phyloP scores from a whole-genome alignment of 2,113 vertebrate genomes.

The Donacobius atricapilla region DNA sequence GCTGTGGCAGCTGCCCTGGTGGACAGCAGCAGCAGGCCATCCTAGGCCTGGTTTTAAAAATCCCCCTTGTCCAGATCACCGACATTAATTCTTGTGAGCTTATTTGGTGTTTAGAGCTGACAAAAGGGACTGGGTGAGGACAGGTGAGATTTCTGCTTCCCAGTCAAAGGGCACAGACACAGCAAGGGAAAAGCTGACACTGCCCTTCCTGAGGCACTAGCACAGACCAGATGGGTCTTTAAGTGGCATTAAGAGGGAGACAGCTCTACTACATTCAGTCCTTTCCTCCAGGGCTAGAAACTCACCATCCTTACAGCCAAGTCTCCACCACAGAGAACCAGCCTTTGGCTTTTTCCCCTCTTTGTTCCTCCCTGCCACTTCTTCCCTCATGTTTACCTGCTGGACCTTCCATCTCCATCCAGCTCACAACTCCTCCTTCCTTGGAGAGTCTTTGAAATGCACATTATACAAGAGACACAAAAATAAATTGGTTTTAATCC shows the following conservation, averaged over 20 bases:
- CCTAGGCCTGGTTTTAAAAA: neutral
- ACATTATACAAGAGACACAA: slow-evolving; percentile 45
- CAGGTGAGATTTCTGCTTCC: neutral
- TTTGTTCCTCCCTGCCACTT: neutral
- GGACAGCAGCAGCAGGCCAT: neutral
- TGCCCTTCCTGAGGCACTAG: neutral
- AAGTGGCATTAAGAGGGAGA: neutral
- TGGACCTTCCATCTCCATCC: neutral
- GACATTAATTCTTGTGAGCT: neutral
- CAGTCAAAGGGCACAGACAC: neutral
- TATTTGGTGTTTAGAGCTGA: neutral
- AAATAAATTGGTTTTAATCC: slow-evolving; percentile 65
- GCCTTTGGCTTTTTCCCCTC: neutral
- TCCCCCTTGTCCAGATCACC: neutral
- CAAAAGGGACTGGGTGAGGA: neutral
- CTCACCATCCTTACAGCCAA: neutral
- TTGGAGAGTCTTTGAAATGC: neutral
- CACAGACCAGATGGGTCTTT: neutral
- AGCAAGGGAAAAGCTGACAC: neutral
- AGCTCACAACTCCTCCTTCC: neutral
- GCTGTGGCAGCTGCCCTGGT: neutral
- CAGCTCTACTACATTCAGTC: neutral
- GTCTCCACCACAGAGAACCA: neutral
- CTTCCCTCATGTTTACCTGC: neutral
- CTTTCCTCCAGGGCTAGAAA: neutral